A percentile compares a stretch with the other conserved stretches of the same genome.
Conservation (phyloP, 2,113 vertebrate species). For the Delphinus delphis region DNA sequence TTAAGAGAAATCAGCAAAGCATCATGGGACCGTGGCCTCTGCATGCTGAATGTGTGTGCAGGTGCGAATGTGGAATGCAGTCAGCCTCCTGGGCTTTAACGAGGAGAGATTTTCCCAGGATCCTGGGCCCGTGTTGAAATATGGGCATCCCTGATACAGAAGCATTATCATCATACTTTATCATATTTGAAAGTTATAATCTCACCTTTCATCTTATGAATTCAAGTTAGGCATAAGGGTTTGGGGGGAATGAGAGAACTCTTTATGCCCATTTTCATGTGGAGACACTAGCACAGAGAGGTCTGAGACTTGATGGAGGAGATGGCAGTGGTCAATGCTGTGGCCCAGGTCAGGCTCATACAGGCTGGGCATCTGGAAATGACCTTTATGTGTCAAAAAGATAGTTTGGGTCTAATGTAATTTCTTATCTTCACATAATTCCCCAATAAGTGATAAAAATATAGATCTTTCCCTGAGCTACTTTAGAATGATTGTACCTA, state of each 20-base stretch:
- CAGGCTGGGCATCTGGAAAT: not conserved
- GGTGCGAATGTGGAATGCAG: not conserved
- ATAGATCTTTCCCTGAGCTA: not conserved
- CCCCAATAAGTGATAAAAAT: not conserved
- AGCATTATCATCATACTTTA: not conserved
- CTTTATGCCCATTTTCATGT: not conserved
- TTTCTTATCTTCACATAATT: not conserved
- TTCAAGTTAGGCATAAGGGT: not conserved
- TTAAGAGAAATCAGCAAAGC: not conserved
- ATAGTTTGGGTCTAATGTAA: not conserved
- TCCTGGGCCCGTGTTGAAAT: not conserved
- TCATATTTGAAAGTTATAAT: not conserved
- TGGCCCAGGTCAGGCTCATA: not conserved
- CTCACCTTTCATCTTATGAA: not conserved
- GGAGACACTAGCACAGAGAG: not conserved
- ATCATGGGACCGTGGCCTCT: not conserved
- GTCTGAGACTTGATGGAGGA: not conserved
- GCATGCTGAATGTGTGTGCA: rapidly evolving
- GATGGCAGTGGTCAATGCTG: not conserved
- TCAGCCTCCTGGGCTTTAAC: not conserved
- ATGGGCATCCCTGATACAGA: not conserved
- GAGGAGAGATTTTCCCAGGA: not conserved
- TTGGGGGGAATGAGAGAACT: not conserved
- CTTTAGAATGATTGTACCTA: not conserved
- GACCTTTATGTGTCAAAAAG: not conserved